Percentiles rank a stretch among this genome's conserved stretches.
Conservation (phyloP, 2,797 vertebrate species). For the Epinephelus malabaricus region DNA sequence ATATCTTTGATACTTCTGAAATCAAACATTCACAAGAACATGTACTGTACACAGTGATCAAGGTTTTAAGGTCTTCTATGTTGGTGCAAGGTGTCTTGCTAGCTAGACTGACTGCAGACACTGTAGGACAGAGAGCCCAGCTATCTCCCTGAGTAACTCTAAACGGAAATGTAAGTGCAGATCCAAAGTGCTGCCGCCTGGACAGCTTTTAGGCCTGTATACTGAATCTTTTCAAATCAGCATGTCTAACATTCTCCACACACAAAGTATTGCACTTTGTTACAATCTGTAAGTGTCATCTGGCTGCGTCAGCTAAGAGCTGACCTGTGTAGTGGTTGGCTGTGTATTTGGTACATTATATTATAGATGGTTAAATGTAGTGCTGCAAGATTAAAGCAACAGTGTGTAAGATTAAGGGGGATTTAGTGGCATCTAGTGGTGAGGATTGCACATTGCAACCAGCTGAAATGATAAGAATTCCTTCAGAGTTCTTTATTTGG, state of each 20-base stretch:
- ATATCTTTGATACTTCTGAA: slow-evolving; percentile 87
- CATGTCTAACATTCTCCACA: slow-evolving; percentile 55
- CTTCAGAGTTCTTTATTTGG: too few species aligned
- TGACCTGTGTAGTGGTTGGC: slow-evolving; percentile 53
- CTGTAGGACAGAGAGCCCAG: slow-evolving; percentile 85
- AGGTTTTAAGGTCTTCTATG: slow-evolving; percentile 87
- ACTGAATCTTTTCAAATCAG: slow-evolving; percentile 48
- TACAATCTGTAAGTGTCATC: slow-evolving; percentile 72
- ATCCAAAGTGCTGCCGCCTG: slow-evolving; percentile 54
- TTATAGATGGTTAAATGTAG: slow-evolving; percentile 41
- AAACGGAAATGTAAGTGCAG: slow-evolving; percentile 70
- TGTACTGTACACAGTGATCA: slow-evolving; percentile 90
- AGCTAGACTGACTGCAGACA: slow-evolving; percentile 80
- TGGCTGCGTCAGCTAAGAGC: slow-evolving; percentile 44
- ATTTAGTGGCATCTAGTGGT: too few species aligned
- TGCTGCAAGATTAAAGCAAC: slow-evolving; percentile 34
- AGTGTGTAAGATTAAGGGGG: too few species aligned
- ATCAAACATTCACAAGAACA: slow-evolving; percentile 91
- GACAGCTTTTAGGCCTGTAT: slow-evolving; percentile 47
- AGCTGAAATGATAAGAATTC: too few species aligned
- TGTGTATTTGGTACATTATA: slow-evolving; percentile 63
- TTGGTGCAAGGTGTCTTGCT: slow-evolving; percentile 84
- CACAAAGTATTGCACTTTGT: slow-evolving; percentile 73
- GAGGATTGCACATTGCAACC: too few species aligned
- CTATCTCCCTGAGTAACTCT: slow-evolving; percentile 88